phyloP scores from a whole-genome alignment of 2,113 vertebrate species.

The Sturnus vulgaris region DNA sequence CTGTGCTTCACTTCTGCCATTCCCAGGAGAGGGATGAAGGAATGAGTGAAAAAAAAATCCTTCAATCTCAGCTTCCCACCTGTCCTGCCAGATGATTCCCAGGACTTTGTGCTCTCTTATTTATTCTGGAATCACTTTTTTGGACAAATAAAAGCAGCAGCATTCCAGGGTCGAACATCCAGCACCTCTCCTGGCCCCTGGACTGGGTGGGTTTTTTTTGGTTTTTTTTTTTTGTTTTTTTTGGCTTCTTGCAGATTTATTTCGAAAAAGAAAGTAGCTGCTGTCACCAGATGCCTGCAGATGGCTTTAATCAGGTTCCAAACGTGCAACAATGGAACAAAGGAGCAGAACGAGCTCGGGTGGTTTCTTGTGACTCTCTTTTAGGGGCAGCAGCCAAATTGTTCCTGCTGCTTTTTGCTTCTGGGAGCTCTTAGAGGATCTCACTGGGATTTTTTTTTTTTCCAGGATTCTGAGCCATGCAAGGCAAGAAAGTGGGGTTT shows the following conservation, averaged over 20 bases:
- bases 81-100: neutral
- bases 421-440: neutral
- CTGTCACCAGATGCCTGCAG: neutral
- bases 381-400: slow-evolving; percentile 11
- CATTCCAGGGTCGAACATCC: neutral
- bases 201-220: neutral
- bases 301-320: slow-evolving; percentile 35
- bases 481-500: neutral
- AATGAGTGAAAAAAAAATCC: neutral
- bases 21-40: neutral
- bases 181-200: neutral
- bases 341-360: neutral
- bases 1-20: neutral
- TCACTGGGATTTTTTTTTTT: neutral
- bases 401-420: neutral
- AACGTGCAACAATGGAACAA: slow-evolving; percentile 9
- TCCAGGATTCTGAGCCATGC: neutral
- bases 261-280: neutral
- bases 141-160: neutral
- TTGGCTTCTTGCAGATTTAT: neutral
- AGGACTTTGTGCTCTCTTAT: neutral
- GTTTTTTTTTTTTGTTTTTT: too few species aligned
- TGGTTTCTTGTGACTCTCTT: neutral
- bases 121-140: neutral
- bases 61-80: neutral